These are phyloP conservation scores for Caenorhabditis panamensis DNA, from an alignment of 2,888 invertebrate genomes.

Conservation along the genomic window DNA sequence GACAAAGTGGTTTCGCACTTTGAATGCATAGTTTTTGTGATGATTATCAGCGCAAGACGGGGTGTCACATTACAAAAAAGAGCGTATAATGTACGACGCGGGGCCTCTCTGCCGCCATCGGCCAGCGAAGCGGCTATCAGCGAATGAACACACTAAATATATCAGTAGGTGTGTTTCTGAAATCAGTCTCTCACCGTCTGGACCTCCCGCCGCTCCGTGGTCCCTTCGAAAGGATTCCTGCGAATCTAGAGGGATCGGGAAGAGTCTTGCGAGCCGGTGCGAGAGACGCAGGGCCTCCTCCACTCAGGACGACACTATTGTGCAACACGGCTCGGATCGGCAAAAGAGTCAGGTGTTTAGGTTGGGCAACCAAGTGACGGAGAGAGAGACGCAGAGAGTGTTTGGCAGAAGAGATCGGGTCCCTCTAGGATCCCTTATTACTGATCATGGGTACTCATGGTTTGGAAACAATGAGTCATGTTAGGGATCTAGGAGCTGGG, in stretches of 20 bases:
- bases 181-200: constrained; percentile 46
- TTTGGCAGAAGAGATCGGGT: constrained; percentile 23
- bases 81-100: constrained; percentile 46
- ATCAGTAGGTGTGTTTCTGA: constrained; percentile 60
- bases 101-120: too few species aligned
- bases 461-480: constrained; percentile 2
- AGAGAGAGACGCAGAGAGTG: constrained; percentile 36
- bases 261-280: constrained; percentile 10
- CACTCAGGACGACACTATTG: constrained; percentile 54
- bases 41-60: constrained; percentile 19
- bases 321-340: constrained; percentile 38
- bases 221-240: constrained; percentile 27
- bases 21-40: constrained; percentile 35
- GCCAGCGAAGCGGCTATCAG: constrained; percentile 43
- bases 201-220: constrained; percentile 4
- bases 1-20: background rate
- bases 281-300: constrained; percentile 43
- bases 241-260: constrained; percentile 24
- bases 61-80: constrained; percentile 60
- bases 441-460: constrained; percentile 42
- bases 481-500: too few species aligned
- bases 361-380: constrained; percentile 21
- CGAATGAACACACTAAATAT: constrained; percentile 50
- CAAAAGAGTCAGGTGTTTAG: constrained; percentile 49
- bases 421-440: constrained; percentile 34